Evolutionary conservation across 2,888 invertebrate genomes (phyloP).

Genomic region (Dinocampus coccinellae): DNA sequence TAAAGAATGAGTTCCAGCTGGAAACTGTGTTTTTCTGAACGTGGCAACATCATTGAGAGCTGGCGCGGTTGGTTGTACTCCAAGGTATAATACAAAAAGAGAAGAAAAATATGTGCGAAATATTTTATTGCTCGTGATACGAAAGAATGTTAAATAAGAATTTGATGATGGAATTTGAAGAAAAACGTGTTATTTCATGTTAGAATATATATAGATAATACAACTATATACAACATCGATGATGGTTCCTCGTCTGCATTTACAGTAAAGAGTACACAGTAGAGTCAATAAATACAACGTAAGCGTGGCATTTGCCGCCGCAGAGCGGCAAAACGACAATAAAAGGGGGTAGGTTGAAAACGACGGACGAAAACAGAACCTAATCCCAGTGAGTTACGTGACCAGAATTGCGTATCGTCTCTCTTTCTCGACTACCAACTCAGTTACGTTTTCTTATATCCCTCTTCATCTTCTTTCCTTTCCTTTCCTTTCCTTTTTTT

Average conservation of each 20-base stretch:
- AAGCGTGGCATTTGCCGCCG: slow-evolving; percentile 33
- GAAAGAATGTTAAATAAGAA: background rate
- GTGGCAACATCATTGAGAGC: slow-evolving; percentile 1
- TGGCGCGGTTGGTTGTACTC: slow-evolving; percentile 7
- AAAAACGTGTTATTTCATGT: slow-evolving; percentile 7
- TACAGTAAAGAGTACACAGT: slow-evolving; percentile 10
- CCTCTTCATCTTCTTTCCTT: slow-evolving; percentile 23
- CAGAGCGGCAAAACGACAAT: slow-evolving; percentile 32
- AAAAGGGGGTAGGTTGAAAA: slow-evolving; percentile 40
- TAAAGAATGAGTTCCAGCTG: slow-evolving; percentile 9
- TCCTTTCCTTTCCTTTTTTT: slow-evolving; percentile 24
- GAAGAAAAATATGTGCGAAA: slow-evolving; percentile 15
- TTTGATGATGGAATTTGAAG: background rate
- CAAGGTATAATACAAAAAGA: slow-evolving; percentile 3
- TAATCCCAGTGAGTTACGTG: slow-evolving; percentile 64
- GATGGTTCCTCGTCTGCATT: slow-evolving; percentile 9
- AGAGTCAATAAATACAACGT: slow-evolving; percentile 25
- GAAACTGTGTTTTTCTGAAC: slow-evolving; percentile 34
- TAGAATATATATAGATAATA: slow-evolving; percentile 11
- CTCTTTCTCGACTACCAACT: slow-evolving; percentile 42
- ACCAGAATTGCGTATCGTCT: slow-evolving; percentile 56
- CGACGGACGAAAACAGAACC: slow-evolving; percentile 58
- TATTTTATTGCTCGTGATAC: slow-evolving; percentile 3
- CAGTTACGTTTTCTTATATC: slow-evolving; percentile 42
- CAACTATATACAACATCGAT: background rate